Conservation (phyloP, 2,888 invertebrate genomes). For the Epinotia nisella region DNA sequence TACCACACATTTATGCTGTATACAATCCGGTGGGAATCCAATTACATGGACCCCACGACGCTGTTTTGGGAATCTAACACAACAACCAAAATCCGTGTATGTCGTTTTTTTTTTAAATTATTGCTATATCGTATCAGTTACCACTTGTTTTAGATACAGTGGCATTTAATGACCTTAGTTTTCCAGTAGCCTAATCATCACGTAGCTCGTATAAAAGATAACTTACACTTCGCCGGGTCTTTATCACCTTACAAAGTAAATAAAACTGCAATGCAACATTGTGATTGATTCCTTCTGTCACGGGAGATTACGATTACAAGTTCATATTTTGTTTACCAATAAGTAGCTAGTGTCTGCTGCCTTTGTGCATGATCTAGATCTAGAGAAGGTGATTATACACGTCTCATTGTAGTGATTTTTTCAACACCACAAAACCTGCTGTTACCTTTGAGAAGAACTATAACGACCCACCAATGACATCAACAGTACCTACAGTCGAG, state of each 20-base stretch:
- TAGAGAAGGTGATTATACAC: too few species aligned
- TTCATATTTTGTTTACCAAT: constrained; percentile 30
- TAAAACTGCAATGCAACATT: constrained; percentile 23
- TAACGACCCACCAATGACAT: too few species aligned
- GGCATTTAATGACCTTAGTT: constrained; percentile 23
- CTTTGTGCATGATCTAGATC: background rate
- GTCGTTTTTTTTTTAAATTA: background rate
- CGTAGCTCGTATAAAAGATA: constrained; percentile 26
- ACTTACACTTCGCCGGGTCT: constrained; percentile 28
- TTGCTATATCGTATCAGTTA: background rate
- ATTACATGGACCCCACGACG: too few species aligned
- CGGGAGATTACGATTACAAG: constrained; percentile 29
- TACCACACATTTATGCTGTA: too few species aligned
- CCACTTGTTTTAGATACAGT: constrained; percentile 19
- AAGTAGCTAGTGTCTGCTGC: background rate
- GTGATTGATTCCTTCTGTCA: constrained; percentile 38
- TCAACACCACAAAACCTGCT: too few species aligned
- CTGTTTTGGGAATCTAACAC: too few species aligned
- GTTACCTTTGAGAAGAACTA: too few species aligned
- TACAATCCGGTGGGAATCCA: too few species aligned
- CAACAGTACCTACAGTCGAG: too few species aligned
- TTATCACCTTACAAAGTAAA: constrained; percentile 24
- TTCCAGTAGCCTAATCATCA: constrained; percentile 14
- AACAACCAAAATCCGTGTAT: too few species aligned
- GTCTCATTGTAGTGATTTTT: too few species aligned